Base-by-base conservation (phyloP, 2,797 vertebrate species). In the Anguilla anguilla region DNA sequence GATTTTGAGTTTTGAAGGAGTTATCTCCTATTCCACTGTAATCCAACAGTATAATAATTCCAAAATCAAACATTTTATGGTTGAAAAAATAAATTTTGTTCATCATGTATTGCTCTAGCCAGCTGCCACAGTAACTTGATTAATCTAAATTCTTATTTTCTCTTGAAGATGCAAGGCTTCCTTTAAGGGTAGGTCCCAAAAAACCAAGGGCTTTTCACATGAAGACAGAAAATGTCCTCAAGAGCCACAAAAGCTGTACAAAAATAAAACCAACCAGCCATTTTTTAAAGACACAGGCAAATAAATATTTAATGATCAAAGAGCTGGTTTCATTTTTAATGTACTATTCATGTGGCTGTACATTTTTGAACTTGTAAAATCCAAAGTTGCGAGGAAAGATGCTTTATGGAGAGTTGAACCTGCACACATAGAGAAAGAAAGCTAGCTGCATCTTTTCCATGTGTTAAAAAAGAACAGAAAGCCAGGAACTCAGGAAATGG, bases 401-500 rank as follows among this genome's bases (percentile, higher is more conserved):
- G 69, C 3, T 7, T 11, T n/a, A 3, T 25, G 1, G 31, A 25
- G 84, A 39, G 15, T 55, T 53, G 46, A 67, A 35, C 49, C 19
- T 77, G 53, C 28, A 31, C 51, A 17, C 31, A 31, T 6, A 31
- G 55, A 81, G 35, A 85, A 85, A 35, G 51, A 69, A 84, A 31
- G 19, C 25, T 72, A 31, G 28, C 74, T 22, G 3, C n/a, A 57
- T 67, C 67, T 84, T 81, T 85, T 87, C 82, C 69, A 82, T 22
- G 22, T 91, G 86, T 91, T 57, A 89, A 46, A 88, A 91, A 25
- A 59, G 82, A 87, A 79, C 88, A 89, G 89, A 93, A 92, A 92
- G 87, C n/a, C 86, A 92, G 91, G 90, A 93, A 94, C 91, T 95
- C 97, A 96, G 97, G 97, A 98, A 96, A 95, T 91, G 94, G 92